Evolutionary conservation across 2,888 invertebrate genomes (phyloP).

Genomic region (Nephrotoma appendiculata): DNA sequence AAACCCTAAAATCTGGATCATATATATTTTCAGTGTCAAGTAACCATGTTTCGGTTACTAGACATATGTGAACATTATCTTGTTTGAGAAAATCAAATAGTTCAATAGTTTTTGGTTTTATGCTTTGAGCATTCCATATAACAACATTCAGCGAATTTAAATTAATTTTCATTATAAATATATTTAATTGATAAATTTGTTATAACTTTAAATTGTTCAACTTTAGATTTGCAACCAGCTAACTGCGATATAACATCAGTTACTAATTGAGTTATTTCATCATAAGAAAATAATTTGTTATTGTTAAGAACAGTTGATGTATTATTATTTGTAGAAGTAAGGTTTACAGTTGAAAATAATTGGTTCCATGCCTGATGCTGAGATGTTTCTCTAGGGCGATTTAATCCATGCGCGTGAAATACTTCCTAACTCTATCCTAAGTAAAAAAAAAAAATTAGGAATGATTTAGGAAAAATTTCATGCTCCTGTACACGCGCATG

Average conservation of each 20-base stretch:
- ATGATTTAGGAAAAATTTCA: too few species aligned
- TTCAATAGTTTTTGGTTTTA: neutral
- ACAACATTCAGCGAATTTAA: neutral
- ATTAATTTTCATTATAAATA: neutral
- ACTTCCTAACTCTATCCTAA: too few species aligned
- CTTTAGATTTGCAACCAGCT: neutral
- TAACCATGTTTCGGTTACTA: neutral
- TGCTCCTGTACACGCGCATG: too few species aligned
- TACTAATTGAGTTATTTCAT: neutral
- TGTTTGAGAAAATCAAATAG: neutral
- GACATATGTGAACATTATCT: neutral
- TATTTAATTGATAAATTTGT: neutral
- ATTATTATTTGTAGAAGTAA: neutral
- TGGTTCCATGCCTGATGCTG: neutral
- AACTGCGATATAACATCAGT: too few species aligned
- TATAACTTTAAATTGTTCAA: neutral
- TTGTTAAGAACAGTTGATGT: neutral
- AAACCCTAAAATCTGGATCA: neutral
- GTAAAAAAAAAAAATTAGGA: too few species aligned
- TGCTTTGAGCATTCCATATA: neutral
- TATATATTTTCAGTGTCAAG: neutral
- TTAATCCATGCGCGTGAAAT: too few species aligned
- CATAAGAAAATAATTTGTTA: neutral
- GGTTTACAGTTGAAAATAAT: neutral
- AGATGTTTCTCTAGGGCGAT: neutral